Conservation (phyloP, 1,140 invertebrate genomes). For the Oryctes rhinoceros region DNA sequence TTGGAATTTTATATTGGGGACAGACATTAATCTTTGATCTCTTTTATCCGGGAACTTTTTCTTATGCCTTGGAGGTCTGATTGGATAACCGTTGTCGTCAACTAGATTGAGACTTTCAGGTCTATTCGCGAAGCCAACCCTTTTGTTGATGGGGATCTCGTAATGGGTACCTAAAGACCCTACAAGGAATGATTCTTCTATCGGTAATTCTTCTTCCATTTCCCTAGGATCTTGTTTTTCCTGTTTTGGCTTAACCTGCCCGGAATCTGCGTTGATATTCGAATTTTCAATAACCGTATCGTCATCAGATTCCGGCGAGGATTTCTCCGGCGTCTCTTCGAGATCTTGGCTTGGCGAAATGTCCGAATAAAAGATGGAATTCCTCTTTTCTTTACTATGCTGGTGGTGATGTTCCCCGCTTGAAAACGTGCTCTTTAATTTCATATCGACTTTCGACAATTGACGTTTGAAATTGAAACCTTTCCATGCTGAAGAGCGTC, state of each 20-base stretch:
- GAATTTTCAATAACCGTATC: slow-evolving; percentile 54
- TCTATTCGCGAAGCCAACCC: slow-evolving; percentile 55
- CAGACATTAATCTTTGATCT: slow-evolving; percentile 76
- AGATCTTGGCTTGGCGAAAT: slow-evolving; percentile 49
- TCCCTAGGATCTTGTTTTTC: slow-evolving; percentile 15
- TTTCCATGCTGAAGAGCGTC: slow-evolving; percentile 74
- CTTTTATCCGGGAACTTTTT: slow-evolving; percentile 67
- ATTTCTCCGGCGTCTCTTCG: slow-evolving; percentile 51
- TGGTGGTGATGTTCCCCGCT: slow-evolving; percentile 16
- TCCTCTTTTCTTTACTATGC: slow-evolving; percentile 58
- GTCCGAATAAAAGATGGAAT: slow-evolving; percentile 59
- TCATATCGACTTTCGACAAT: slow-evolving; percentile 81
- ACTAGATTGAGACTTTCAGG: slow-evolving; percentile 73
- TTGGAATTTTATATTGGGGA: slow-evolving; percentile 79
- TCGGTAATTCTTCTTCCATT: slow-evolving; percentile 46
- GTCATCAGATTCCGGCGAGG: slow-evolving; percentile 56
- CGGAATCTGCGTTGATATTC: slow-evolving; percentile 25
- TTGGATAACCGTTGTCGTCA: slow-evolving; percentile 68
- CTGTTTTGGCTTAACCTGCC: background rate
- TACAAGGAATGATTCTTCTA: slow-evolving; percentile 44
- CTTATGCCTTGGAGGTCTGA: slow-evolving; percentile 67
- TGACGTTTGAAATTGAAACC: slow-evolving; percentile 75
- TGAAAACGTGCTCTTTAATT: slow-evolving; percentile 71
- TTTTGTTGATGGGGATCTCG: slow-evolving; percentile 43
- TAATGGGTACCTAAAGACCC: slow-evolving; percentile 48